A percentile compares a stretch with the other conserved stretches of the same genome.
Evolutionary conservation across 2,113 vertebrate species (phyloP).

Genomic region (Syrmaticus mikado): DNA sequence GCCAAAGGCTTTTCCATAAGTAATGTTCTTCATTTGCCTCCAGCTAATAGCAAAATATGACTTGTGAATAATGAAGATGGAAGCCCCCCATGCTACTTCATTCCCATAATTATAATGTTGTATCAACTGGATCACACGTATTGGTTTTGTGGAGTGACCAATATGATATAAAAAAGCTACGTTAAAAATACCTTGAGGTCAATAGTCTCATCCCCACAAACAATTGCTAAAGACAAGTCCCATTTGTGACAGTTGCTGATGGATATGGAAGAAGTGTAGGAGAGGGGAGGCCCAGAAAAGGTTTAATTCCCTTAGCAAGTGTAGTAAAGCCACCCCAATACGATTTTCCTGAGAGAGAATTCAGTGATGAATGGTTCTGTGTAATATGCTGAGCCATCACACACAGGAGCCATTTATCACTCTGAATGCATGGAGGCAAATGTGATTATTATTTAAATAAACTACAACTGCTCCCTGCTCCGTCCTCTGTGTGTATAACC

Average conservation of each 20-base stretch:
- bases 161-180: neutral
- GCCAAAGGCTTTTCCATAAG: neutral
- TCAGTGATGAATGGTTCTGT: conserved; percentile 72
- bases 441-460: conserved; percentile 75
- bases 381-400: conserved; percentile 75
- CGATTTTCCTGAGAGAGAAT: conserved; percentile 61
- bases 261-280: neutral
- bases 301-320: conserved; percentile 45
- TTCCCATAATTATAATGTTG: neutral
- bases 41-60: neutral
- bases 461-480: conserved; percentile 46
- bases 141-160: neutral
- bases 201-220: neutral
- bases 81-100: neutral
- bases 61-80: neutral
- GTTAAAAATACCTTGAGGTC: neutral
- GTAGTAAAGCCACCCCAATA: conserved; percentile 54
- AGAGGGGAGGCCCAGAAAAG: neutral
- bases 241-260: neutral
- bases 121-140: neutral
- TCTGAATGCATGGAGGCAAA: conserved; percentile 52
- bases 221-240: neutral
- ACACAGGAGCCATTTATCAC: conserved; percentile 70
- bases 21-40: neutral
- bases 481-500: conserved; percentile 16